Evolutionary conservation across 2,113 vertebrate genomes (phyloP), one percentile per base, ranked within the genome.

Genomic region (Rhipidura dahli): DNA sequence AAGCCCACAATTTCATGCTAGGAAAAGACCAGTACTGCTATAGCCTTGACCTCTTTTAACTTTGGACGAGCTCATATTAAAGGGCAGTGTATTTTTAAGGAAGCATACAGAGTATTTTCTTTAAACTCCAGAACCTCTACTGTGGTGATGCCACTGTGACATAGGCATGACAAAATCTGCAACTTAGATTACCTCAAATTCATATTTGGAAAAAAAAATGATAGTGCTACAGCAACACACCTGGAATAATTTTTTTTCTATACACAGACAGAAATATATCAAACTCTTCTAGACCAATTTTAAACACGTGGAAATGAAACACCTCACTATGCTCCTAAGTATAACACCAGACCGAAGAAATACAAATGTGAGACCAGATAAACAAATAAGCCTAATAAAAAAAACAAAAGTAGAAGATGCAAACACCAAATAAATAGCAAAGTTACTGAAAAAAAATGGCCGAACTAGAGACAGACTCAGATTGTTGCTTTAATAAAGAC

Each of bases 271-370:
- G 35, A 89, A 84, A 63, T 27, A 23, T 61, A 87, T 72, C 65
- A 78, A 72, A 64, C 37, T 79, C 78, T 79, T 91, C 78, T 61
- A 79, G 82, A 72, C 15, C 16, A 37, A 54, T 73, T 90, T 91
- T 69, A 83, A 95, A 80, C 26, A 60, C 5, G 12, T 85, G 87
- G 78, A 96, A 94, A 93, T 94, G 53, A 89, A 94, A 95, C 87
- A 93, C 81, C 70, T 94, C 81, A 27, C 83, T 78, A 10, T 9
- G 17, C 11, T 90, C 37, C 57, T 72, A 94, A 94, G 65, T 71
- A 13, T 49, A 87, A 90, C 30, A 73, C 53, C 73, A 94, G 78
- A 85, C 17, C 66, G 54, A 93, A 85, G 60, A 93, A 93, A 85
- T 16, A 85, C 19, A 49, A 76, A 42, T 35, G 23, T 15, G 10